Evolutionary conservation across 2,797 vertebrate genomes (phyloP).

Genomic region (Phataginus tricuspis): DNA sequence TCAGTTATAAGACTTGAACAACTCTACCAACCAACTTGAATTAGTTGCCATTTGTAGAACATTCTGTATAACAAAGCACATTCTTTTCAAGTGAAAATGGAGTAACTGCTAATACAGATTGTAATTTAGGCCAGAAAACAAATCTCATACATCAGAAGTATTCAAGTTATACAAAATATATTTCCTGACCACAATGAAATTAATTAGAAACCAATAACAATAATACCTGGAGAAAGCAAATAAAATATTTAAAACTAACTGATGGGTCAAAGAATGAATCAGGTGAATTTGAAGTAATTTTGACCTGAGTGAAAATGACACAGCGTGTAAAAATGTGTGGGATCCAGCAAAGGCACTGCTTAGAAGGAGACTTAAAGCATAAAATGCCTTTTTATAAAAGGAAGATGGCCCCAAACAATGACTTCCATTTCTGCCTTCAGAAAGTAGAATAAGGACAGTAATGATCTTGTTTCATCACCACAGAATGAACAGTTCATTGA

Average conservation of each 20-base stretch:
- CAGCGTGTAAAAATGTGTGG: not conserved
- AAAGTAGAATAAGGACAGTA: not conserved
- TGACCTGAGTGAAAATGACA: constrained; percentile 3
- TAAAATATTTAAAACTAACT: not conserved
- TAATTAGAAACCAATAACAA: not conserved
- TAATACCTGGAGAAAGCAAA: constrained; percentile 8
- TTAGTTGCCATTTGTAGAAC: not conserved
- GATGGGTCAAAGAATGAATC: not conserved
- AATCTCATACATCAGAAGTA: not conserved
- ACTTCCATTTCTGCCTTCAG: not conserved
- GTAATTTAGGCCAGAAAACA: not conserved
- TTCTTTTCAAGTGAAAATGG: not conserved
- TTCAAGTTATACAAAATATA: not conserved
- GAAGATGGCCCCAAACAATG: not conserved
- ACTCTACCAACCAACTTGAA: not conserved
- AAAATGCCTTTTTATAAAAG: not conserved
- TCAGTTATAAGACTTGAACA: not conserved
- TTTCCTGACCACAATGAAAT: not conserved
- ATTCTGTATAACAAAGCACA: not conserved
- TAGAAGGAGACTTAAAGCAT: not conserved
- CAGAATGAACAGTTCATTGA: not conserved
- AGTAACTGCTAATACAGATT: not conserved
- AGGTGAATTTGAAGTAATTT: constrained; percentile 11
- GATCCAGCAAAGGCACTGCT: not conserved
- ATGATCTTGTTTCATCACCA: not conserved